These are phyloP conservation scores for Cydia splendana DNA, from an alignment of 1,140 invertebrate species.

Conservation along the genomic window DNA sequence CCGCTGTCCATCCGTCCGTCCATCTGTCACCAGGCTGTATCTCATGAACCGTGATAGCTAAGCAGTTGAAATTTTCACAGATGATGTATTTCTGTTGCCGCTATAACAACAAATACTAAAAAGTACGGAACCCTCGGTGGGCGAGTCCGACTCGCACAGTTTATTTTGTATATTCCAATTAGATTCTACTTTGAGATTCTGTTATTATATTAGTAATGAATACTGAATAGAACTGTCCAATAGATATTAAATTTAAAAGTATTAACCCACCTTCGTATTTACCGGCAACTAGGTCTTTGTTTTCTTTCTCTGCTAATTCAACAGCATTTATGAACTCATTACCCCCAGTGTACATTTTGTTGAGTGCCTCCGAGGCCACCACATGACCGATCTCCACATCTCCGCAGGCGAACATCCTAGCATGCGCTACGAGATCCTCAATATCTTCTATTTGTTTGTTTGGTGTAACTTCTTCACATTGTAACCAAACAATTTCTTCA, in stretches of 20 bases:
- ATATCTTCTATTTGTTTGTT: conserved; percentile 57
- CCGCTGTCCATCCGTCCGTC: too few species aligned
- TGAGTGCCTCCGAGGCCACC: conserved; percentile 58
- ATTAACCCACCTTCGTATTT: conserved; percentile 85
- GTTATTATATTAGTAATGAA: too few species aligned
- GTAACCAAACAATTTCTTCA: conserved; percentile 58
- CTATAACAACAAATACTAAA: too few species aligned
- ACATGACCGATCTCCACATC: conserved; percentile 79
- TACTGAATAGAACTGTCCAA: too few species aligned
- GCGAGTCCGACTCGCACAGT: too few species aligned
- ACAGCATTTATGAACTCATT: conserved; percentile 65
- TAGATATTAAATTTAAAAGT: conserved; percentile 34
- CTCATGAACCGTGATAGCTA: too few species aligned
- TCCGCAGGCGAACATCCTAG: conserved; percentile 70
- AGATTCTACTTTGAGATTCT: too few species aligned
- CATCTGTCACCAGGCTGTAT: too few species aligned
- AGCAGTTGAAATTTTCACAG: too few species aligned
- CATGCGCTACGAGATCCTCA: conserved; percentile 57
- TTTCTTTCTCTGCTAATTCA: conserved; percentile 82
- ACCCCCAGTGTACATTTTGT: conserved; percentile 55
- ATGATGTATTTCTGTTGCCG: too few species aligned
- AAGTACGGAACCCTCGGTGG: too few species aligned
- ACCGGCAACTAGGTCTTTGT: conserved; percentile 86
- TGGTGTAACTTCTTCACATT: conserved; percentile 63
- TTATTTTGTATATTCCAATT: too few species aligned